Evolutionary conservation across 2,113 vertebrate species (phyloP).

Genomic region (Regulus satrapa): DNA sequence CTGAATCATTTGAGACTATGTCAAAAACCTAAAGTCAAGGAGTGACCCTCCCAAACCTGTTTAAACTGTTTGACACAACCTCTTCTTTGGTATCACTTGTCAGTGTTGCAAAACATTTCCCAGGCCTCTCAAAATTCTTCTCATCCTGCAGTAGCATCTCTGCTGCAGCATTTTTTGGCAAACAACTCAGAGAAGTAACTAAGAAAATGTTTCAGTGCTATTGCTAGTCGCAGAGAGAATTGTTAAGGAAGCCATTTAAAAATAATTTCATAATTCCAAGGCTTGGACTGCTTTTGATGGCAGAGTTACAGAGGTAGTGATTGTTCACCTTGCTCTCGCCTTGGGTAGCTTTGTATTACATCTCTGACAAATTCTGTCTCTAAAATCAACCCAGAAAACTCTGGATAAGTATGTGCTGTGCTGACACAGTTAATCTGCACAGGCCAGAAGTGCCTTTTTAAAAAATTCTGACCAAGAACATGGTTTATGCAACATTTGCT

Average conservation of each 20-base stretch:
- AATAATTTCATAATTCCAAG: neutral
- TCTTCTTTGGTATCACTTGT: neutral
- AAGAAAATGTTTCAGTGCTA: neutral
- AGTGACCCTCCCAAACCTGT: neutral
- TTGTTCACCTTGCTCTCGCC: accelerated
- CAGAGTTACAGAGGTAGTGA: neutral
- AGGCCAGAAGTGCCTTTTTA: neutral
- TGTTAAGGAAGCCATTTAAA: neutral
- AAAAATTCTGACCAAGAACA: neutral
- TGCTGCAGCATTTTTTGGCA: neutral
- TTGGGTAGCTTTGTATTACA: neutral
- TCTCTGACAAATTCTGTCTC: neutral
- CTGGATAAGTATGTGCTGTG: neutral
- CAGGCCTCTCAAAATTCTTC: neutral
- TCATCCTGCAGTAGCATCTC: neutral
- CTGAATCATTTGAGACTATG: neutral
- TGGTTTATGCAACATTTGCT: neutral
- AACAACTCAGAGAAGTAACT: neutral
- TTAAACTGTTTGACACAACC: neutral
- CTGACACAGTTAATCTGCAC: neutral
- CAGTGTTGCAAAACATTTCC: neutral
- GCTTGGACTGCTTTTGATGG: neutral
- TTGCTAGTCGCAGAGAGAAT: neutral
- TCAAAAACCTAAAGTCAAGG: neutral
- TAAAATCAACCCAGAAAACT: neutral